phyloP scores from a whole-genome alignment of 2,888 invertebrate genomes.

The Neria commutata region DNA sequence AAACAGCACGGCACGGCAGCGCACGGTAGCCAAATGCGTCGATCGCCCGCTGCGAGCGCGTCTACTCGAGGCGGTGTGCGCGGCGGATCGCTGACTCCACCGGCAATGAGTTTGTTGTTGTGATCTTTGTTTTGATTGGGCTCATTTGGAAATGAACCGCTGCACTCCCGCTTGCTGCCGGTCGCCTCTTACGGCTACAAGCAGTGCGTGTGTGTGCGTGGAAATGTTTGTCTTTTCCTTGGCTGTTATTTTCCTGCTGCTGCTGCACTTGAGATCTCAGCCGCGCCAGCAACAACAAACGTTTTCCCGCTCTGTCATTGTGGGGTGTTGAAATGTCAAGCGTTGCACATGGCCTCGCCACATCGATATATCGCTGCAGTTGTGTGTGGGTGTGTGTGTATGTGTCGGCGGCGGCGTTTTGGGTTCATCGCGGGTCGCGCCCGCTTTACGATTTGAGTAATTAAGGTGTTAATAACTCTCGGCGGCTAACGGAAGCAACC shows the following conservation, averaged over 20 bases:
- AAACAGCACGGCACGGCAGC: conserved; percentile 36
- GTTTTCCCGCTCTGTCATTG: conserved; percentile 37
- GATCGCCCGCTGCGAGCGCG: conserved; percentile 32
- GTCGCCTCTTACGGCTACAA: conserved; percentile 14
- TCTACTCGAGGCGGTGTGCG: neutral
- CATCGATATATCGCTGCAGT: neutral
- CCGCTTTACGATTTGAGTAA: too few species aligned
- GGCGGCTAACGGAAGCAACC: too few species aligned
- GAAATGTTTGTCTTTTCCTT: conserved; percentile 30
- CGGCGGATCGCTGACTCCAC: neutral
- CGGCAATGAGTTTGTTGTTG: conserved; percentile 22
- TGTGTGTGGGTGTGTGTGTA: neutral
- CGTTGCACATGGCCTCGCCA: conserved; percentile 32
- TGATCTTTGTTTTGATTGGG: conserved; percentile 49
- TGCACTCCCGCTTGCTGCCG: conserved; percentile 9
- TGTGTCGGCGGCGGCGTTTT: conserved; percentile 43
- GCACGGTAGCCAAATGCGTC: conserved; percentile 2
- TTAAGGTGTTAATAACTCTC: too few species aligned
- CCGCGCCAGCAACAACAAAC: neutral
- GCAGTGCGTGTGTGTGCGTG: conserved; percentile 24
- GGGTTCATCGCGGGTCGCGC: too few species aligned
- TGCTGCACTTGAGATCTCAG: neutral
- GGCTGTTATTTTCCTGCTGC: neutral
- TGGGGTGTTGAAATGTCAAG: conserved; percentile 47
- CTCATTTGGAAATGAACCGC: conserved; percentile 8